A percentile compares a stretch with the other conserved stretches of the same genome.
Conservation (phyloP, 64 coral and sea anemone genomes). For the Platygyra sinensis region DNA sequence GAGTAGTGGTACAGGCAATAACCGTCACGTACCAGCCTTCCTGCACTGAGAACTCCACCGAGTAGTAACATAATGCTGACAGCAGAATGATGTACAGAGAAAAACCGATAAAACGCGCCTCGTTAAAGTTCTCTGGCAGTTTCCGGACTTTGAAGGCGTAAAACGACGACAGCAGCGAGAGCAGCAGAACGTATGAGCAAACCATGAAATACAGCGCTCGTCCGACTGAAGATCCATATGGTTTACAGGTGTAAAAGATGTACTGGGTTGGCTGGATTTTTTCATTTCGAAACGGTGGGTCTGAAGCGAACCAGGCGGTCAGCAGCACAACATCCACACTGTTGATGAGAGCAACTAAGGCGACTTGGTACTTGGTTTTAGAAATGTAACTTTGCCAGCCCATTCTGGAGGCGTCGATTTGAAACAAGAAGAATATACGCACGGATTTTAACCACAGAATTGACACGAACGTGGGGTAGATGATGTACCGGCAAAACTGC, state of each 20-base stretch:
- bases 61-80: conserved; percentile 31
- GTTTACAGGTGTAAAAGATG: conserved; percentile 40
- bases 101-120: conserved; percentile 60
- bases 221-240: conserved; percentile 11
- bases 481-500: conserved; percentile 9
- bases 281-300: conserved; percentile 8
- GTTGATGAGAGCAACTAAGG: conserved; percentile 12
- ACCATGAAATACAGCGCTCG: neutral
- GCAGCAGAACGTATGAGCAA: conserved; percentile 12
- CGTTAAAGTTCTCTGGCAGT: conserved; percentile 58
- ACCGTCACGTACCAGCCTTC: neutral
- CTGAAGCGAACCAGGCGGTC: conserved; percentile 14
- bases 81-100: conserved; percentile 49
- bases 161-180: conserved; percentile 38
- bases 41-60: conserved; percentile 23
- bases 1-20: conserved; percentile 3
- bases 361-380: conserved; percentile 15
- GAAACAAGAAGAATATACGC: neutral
- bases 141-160: conserved; percentile 53
- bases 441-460: conserved; percentile 6
- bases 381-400: neutral
- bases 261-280: conserved; percentile 2
- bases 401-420: neutral
- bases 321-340: neutral
- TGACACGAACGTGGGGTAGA: neutral